Percentiles rank a stretch among this genome's conserved stretches.
phyloP scores from a whole-genome alignment of 2,113 vertebrate genomes.

The Microcebus ravelobensis region DNA sequence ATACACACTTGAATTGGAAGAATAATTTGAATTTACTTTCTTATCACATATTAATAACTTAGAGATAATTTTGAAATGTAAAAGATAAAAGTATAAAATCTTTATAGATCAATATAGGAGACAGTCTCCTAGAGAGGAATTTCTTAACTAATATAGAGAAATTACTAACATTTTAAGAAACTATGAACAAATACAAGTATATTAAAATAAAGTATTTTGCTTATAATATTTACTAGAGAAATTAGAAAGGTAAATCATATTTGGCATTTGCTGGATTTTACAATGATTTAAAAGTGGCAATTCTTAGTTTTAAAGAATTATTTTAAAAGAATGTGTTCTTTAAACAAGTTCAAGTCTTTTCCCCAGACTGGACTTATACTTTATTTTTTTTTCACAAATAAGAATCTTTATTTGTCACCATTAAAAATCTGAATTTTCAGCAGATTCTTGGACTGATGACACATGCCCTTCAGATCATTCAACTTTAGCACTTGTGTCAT shows the following conservation, averaged over 20 bases:
- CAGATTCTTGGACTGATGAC: constrained; percentile 92
- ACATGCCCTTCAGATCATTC: constrained; percentile 93
- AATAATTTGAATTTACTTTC: background rate
- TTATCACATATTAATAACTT: background rate
- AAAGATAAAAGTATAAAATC: background rate
- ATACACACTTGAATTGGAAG: background rate
- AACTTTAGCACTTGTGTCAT: constrained; percentile 92
- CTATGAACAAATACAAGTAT: background rate
- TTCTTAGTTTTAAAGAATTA: background rate
- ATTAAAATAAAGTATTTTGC: background rate
- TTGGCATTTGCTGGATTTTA: background rate
- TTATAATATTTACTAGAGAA: background rate
- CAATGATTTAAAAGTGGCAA: background rate
- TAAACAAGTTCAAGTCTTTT: background rate
- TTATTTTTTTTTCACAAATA: background rate
- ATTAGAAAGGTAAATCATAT: background rate
- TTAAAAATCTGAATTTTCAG: constrained; percentile 83
- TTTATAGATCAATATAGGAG: background rate
- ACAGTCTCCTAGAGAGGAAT: background rate
- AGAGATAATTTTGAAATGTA: background rate
- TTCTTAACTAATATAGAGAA: background rate
- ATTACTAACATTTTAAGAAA: background rate
- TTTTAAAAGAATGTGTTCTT: background rate
- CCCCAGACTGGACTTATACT: background rate
- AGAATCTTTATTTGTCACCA: constrained; percentile 84